Conservation (phyloP, 2,797 vertebrate genomes). For the Helicolenus hilgendorfi region DNA sequence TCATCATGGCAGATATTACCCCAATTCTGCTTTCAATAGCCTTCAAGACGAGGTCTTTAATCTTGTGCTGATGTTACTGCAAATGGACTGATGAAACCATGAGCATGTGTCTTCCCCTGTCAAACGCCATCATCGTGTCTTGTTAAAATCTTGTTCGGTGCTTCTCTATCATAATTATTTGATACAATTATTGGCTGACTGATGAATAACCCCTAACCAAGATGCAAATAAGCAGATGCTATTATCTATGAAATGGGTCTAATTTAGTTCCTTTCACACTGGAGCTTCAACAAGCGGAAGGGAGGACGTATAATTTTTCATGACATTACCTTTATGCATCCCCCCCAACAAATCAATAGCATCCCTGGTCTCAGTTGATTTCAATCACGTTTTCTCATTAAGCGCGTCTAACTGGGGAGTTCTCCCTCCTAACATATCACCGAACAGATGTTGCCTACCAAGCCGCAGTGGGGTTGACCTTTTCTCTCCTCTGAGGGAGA, state of each 20-base stretch:
- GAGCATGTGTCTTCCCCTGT: slow-evolving; percentile 6
- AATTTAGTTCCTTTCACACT: not conserved
- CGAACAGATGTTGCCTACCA: slow-evolving; percentile 32
- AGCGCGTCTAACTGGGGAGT: slow-evolving; percentile 21
- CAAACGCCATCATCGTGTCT: slow-evolving; percentile 43
- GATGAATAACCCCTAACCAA: not conserved
- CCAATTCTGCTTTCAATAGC: slow-evolving; percentile 40
- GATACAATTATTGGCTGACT: slow-evolving; percentile 62
- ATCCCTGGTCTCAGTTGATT: slow-evolving; percentile 53
- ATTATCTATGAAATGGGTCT: slow-evolving; percentile 3
- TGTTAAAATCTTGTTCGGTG: slow-evolving; percentile 32
- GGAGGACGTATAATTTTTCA: not conserved
- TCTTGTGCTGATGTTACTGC: slow-evolving; percentile 48
- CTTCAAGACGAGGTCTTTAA: slow-evolving; percentile 33
- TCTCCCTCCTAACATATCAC: slow-evolving; percentile 35
- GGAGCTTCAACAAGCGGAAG: not conserved
- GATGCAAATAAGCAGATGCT: slow-evolving; percentile 2
- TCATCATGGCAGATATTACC: slow-evolving; percentile 23
- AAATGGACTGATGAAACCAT: slow-evolving; percentile 18
- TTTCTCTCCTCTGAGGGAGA: slow-evolving; percentile 25
- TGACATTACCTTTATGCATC: slow-evolving; percentile 34
- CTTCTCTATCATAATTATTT: slow-evolving; percentile 56
- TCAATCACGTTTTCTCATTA: slow-evolving; percentile 63
- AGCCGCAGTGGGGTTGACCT: slow-evolving; percentile 28
- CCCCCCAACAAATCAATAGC: slow-evolving; percentile 61